Evolutionary conservation across 2,888 invertebrate species (phyloP), one percentile per base, ranked within the genome.

Genomic region (Epirrhoe tristata): DNA sequence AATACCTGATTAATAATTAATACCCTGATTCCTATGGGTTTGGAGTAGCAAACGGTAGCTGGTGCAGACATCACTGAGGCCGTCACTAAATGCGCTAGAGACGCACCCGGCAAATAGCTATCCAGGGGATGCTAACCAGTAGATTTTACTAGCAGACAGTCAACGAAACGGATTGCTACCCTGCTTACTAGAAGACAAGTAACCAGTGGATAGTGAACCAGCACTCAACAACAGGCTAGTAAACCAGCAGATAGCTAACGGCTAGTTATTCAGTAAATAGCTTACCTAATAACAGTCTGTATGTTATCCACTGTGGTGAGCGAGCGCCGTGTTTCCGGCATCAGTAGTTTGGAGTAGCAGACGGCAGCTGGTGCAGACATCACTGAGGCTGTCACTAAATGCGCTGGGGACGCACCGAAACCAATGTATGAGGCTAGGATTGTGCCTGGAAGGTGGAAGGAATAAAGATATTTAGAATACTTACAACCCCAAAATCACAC

Each of bases 61-160:
- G 99, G 99, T 0, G 99, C 99, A 0, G 98, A 98, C 99, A 99
- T 99, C 0, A 99, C 96, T 70, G 98, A 97, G 0, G 99, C 98
- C 0, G 98, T 98, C 70, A 99, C 96, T 48, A 99, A 91, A 86
- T 99, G 97, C 0, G 97, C 95, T 0, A 99, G 96, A 57, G 96
- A 95, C 0, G 98, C 98, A 0, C 98, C 98, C n/a, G n/a, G n/a
- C n/a, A n/a, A n/a, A n/a, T n/a, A n/a, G n/a, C n/a, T n/a, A n/a
- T n/a, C n/a, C n/a, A n/a, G n/a, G n/a, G n/a, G n/a, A n/a, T n/a
- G n/a, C n/a, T n/a, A n/a, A n/a, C n/a, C n/a, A n/a, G n/a, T n/a
- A n/a, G n/a, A n/a, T n/a, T n/a, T n/a, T n/a, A n/a, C n/a, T n/a
- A n/a, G n/a, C n/a, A n/a, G n/a, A n/a, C n/a, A n/a, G n/a, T n/a